Conservation (phyloP, 2,888 invertebrate genomes). For the Conomelus anceps region DNA sequence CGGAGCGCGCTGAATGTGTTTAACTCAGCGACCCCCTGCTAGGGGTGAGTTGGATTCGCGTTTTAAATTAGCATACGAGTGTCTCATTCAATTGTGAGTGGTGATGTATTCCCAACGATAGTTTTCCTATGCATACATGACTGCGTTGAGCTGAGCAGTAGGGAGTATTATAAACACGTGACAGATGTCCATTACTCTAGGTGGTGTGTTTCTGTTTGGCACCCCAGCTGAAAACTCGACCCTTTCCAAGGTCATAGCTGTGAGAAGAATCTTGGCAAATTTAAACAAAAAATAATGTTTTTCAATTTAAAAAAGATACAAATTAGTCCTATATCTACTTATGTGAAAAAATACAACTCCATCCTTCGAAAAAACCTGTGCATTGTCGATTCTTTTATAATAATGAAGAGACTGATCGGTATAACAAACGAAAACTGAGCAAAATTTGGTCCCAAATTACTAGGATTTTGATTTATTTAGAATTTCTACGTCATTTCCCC, state of each 20-base stretch:
- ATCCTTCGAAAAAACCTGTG: too few species aligned
- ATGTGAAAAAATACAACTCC: too few species aligned
- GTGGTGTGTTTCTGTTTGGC: not conserved
- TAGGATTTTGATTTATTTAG: too few species aligned
- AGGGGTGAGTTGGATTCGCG: not conserved
- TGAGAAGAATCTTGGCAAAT: too few species aligned
- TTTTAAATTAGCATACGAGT: slow-evolving; percentile 11
- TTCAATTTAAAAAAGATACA: too few species aligned
- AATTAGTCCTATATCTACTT: too few species aligned
- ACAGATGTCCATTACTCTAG: not conserved
- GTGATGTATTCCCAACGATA: not conserved
- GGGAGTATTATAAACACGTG: not conserved
- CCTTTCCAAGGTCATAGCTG: not conserved
- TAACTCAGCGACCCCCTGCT: not conserved
- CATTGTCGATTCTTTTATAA: too few species aligned
- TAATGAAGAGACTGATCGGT: too few species aligned
- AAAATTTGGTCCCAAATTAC: too few species aligned
- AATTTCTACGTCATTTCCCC: too few species aligned
- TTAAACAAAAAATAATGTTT: too few species aligned
- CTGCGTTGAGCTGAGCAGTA: not conserved
- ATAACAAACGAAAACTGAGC: too few species aligned
- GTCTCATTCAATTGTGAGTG: slow-evolving; percentile 4
- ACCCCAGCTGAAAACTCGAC: not conserved
- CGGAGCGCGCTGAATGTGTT: not conserved
- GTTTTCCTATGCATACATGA: not conserved